Conservation (phyloP, 2,113 vertebrate species). For the Pachycephala philippinensis region DNA sequence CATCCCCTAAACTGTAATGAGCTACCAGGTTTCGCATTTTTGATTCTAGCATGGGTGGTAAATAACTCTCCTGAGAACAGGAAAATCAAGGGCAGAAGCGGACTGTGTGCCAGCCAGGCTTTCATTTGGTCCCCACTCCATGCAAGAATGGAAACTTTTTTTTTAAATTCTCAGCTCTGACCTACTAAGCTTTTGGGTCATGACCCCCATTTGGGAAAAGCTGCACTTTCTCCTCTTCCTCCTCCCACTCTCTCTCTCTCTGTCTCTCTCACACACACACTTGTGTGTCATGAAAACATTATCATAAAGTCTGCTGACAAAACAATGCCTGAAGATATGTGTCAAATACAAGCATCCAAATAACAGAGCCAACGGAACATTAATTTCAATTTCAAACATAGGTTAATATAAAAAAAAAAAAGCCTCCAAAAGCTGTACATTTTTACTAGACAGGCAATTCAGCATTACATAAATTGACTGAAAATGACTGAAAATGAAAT, state of each 20-base stretch:
- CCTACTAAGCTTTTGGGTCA: conserved; percentile 15
- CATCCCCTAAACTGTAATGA: background rate
- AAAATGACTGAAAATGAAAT: conserved; percentile 2
- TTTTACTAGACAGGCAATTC: background rate
- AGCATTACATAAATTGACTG: background rate
- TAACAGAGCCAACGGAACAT: background rate
- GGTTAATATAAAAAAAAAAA: background rate
- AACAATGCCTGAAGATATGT: conserved; percentile 13
- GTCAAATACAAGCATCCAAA: background rate
- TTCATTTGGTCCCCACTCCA: background rate
- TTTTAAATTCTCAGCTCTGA: conserved; percentile 28
- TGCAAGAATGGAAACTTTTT: conserved; percentile 39
- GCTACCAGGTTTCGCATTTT: background rate
- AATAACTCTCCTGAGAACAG: background rate
- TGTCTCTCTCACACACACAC: background rate
- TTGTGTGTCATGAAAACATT: background rate
- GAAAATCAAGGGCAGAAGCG: background rate
- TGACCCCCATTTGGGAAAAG: conserved; percentile 5
- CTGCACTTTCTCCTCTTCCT: conserved; percentile 1
- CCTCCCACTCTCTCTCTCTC: background rate
- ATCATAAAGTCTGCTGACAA: conserved; percentile 23
- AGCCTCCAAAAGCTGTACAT: background rate
- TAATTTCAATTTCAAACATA: background rate
- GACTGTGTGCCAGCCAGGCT: background rate
- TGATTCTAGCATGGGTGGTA: background rate